A percentile compares a stretch with the other conserved stretches of the same genome.
Evolutionary conservation across 2,113 vertebrate species (phyloP).

Genomic region (Ailurus styani): DNA sequence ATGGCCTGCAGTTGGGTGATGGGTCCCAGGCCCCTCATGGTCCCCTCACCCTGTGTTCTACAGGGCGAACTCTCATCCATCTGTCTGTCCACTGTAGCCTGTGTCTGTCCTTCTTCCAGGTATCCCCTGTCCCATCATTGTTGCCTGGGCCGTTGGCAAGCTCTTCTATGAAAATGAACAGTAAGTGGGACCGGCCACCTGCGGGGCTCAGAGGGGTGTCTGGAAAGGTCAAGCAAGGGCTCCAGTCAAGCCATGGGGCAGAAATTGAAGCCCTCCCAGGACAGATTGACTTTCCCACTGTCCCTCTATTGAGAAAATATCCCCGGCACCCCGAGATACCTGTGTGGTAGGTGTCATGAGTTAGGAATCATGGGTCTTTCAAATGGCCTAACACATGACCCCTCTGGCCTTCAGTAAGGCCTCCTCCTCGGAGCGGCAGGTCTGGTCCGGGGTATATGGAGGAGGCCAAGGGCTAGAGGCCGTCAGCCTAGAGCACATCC

Average conservation of each 20-base stretch:
- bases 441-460: no score
- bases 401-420: not conserved
- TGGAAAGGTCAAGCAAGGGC: not conserved
- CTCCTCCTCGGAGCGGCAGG: not conserved
- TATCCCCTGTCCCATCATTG: constrained; percentile 92
- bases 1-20: not conserved
- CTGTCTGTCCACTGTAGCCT: not conserved
- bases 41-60: not conserved
- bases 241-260: not conserved
- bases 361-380: not conserved
- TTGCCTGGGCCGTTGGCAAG: constrained; percentile 93
- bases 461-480: not conserved
- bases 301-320: not conserved
- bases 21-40: not conserved
- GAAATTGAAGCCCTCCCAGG: not conserved
- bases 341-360: not conserved
- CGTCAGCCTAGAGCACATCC: not conserved
- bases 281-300: not conserved
- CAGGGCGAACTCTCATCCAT: not conserved
- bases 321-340: not conserved
- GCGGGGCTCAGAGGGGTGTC: accelerated
- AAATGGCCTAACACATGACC: not conserved
- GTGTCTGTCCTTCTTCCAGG: constrained; percentile 79
- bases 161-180: constrained; percentile 93
- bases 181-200: constrained; percentile 81